Conservation (phyloP, 2,888 invertebrate genomes). For the Syrphus vitripennis region DNA sequence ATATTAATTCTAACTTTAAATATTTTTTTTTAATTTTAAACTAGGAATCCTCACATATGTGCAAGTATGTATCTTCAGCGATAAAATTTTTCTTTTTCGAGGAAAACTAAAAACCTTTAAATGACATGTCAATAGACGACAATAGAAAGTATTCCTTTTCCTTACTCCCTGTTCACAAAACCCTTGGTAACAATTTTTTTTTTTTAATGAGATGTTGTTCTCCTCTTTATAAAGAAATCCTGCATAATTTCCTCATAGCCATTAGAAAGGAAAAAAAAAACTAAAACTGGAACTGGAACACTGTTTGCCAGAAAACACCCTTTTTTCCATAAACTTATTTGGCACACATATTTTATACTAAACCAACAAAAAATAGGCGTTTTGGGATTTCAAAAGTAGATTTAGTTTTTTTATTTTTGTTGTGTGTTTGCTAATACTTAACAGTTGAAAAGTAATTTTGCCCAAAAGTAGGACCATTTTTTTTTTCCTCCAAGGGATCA, state of each 20-base stretch:
- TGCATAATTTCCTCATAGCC: conserved; percentile 25
- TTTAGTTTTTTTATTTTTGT: not conserved
- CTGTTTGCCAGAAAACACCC: not conserved
- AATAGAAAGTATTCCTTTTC: not conserved
- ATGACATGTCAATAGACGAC: too few relatives aligned
- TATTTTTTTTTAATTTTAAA: too few relatives aligned
- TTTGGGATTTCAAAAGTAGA: not conserved
- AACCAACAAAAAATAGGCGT: not conserved
- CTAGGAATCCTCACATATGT: too few relatives aligned
- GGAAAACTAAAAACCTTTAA: not conserved
- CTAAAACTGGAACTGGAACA: not conserved
- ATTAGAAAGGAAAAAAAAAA: not conserved
- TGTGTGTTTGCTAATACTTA: not conserved
- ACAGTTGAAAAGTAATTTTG: not conserved
- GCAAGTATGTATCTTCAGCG: not conserved
- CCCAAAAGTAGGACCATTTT: not conserved
- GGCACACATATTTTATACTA: conserved; percentile 6
- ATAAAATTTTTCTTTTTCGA: not conserved
- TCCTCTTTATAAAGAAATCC: not conserved
- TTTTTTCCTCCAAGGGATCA: too few relatives aligned
- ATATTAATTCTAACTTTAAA: too few relatives aligned
- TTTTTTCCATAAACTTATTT: not conserved
- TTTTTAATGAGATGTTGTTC: not conserved
- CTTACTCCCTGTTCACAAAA: not conserved
- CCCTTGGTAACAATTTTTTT: not conserved